Base-by-base conservation (phyloP, 2,797 vertebrate species). In the Cyclura pinguis region DNA sequence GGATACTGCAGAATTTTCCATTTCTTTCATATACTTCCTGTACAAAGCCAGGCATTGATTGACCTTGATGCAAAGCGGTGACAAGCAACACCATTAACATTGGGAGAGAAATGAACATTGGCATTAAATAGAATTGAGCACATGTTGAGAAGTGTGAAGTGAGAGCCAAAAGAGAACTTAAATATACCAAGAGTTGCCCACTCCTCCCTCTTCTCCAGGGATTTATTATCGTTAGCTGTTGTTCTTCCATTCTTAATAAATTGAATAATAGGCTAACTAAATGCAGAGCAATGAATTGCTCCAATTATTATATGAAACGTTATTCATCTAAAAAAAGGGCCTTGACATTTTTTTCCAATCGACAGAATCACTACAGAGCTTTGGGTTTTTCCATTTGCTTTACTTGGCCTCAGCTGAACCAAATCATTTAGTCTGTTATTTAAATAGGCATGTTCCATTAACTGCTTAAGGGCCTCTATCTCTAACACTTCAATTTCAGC, bases 121-220 rank as follows among this genome's bases (percentile, higher is more conserved):
- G 64, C 85, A 80, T 90, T 87, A 90, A 47, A 10, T 1, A 55
- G 20, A 88, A 88, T 4, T 88, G 57, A 90, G 35, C 38, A 1
- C 55, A 90, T 1, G 0, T 72, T 90, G 38, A 67, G 89, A 94
- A 86, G 32, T 72, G 7, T 69, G 82, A 93, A 88, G 7, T 57
- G 27, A 92, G 81, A 85, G 47, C 18, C 42, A 93, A 90, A 93
- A 92, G 7, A 73, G 14, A 94, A 80, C 27, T 82, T 82, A 91
- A 90, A 85, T 90, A 81, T 84, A 88, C 42, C 16, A 20, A n/a
- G n/a, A 84, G 27, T 84, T 91, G 76, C 69, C 5, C 52, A 86
- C 0, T 72, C 88, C 86, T 84, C 35, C 2, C 91, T 86, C 22
- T 73, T 62, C 57, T 74, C 85, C 8, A 90, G 80, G 50, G 80